Conservation (phyloP, 2,888 invertebrate species). For the Pristionchus fissidentatus region DNA sequence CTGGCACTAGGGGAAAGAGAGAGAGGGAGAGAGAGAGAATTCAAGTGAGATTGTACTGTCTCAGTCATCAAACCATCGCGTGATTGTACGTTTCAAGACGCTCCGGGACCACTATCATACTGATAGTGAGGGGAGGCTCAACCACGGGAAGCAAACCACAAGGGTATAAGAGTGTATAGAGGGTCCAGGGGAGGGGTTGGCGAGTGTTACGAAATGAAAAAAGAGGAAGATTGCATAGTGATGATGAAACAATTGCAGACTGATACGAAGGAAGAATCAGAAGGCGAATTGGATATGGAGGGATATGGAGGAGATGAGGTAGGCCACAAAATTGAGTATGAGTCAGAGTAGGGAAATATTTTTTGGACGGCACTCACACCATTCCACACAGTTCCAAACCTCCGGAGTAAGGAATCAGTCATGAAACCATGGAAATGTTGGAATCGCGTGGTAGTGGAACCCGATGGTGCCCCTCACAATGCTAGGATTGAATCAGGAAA, state of each 20-base stretch:
- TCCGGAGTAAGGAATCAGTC: no score
- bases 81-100: conserved; percentile 14
- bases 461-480: no score
- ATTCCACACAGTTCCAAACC: no score
- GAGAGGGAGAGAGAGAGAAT: no score
- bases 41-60: conserved; percentile 31
- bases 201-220: not conserved
- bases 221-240: not conserved
- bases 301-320: conserved; percentile 41
- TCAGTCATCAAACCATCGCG: conserved; percentile 24
- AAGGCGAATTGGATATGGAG: conserved; percentile 56
- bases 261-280: conserved; percentile 61
- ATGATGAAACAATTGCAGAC: not conserved
- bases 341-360: conserved; percentile 54
- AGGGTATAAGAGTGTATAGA: not conserved
- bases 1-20: not conserved
- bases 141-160: not conserved
- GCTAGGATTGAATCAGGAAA: no score
- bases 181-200: not conserved
- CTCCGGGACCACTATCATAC: not conserved
- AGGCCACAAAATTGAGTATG: conserved; percentile 53
- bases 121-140: not conserved
- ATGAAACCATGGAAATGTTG: no score
- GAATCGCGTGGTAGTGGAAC: no score
- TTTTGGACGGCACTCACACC: no score